Conservation (phyloP, 2,797 vertebrate genomes). For the Pseudocheirus occidentalis region DNA sequence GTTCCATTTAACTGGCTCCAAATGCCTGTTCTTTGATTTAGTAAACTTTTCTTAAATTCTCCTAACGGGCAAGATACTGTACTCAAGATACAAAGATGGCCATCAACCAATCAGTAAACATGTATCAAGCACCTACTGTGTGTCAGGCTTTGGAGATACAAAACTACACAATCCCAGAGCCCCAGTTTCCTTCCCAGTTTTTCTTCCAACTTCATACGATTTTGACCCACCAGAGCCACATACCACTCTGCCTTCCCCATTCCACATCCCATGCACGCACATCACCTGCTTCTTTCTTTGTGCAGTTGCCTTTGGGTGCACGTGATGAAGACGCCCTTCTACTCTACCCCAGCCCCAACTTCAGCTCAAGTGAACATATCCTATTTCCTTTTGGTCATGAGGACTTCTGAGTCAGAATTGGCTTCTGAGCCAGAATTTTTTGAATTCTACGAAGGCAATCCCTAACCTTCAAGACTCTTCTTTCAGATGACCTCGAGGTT, state of each 20-base stretch:
- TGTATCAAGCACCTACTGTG: not conserved
- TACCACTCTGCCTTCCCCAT: not conserved
- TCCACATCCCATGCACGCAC: not conserved
- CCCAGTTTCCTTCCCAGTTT: not conserved
- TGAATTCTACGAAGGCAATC: not conserved
- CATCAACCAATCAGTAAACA: not conserved
- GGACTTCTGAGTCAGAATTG: not conserved
- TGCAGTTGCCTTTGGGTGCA: not conserved
- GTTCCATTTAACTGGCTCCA: not conserved
- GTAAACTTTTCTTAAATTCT: slow-evolving; percentile 20
- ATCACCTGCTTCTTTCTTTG: not conserved
- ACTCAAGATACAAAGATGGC: not conserved
- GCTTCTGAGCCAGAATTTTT: not conserved
- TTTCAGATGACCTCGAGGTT: not conserved
- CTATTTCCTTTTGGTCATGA: not conserved
- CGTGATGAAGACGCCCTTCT: not conserved
- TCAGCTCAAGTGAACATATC: not conserved
- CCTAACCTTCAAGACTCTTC: not conserved
- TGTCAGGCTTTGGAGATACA: not conserved
- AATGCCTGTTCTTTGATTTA: not conserved
- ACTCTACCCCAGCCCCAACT: not conserved
- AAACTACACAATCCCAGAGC: not conserved
- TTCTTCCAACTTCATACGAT: not conserved
- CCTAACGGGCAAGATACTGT: not conserved
- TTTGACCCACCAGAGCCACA: not conserved